A percentile compares a stretch with the other conserved stretches of the same genome.
These are phyloP conservation scores for Plebejus melissa DNA, from an alignment of 2,888 invertebrate genomes.

Conservation along the genomic window DNA sequence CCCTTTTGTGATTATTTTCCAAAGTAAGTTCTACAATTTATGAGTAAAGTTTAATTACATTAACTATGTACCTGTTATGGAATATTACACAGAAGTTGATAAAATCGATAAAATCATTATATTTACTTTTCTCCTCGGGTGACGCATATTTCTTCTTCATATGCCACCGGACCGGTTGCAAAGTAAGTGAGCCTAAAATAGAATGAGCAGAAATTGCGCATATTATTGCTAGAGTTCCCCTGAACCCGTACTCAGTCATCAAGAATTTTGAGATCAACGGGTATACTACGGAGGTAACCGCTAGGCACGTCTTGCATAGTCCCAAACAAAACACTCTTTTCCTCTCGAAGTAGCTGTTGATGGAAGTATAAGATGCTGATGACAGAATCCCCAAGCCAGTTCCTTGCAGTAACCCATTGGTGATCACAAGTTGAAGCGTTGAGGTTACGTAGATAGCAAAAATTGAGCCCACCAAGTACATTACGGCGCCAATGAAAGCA, in stretches of 20 bases:
- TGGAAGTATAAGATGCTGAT: conserved; percentile 84
- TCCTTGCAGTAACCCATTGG: conserved; percentile 61
- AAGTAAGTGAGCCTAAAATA: conserved; percentile 82
- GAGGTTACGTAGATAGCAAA: conserved; percentile 20
- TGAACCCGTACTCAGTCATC: conserved; percentile 82
- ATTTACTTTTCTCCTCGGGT: not conserved
- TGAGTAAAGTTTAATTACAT: not conserved
- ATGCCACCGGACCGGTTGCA: conserved; percentile 88
- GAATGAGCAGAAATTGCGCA: conserved; percentile 83
- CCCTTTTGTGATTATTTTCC: conserved; percentile 3
- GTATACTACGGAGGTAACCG: conserved; percentile 77
- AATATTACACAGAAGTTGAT: no score
- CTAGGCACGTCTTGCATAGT: conserved; percentile 83
- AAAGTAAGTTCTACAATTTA: not conserved
- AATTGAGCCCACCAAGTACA: conserved; percentile 59
- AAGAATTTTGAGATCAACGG: conserved; percentile 82
- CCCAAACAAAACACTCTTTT: conserved; percentile 84
- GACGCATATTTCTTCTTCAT: conserved; percentile 62
- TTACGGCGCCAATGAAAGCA: conserved; percentile 80
- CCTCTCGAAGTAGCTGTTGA: conserved; percentile 85
- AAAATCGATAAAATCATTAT: not conserved
- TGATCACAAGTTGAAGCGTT: conserved; percentile 5
- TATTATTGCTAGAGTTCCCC: conserved; percentile 83
- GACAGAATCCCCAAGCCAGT: conserved; percentile 83
- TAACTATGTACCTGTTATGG: no score